Evolutionary conservation across 2,797 vertebrate species (phyloP).

Genomic region (Podargus strigoides): DNA sequence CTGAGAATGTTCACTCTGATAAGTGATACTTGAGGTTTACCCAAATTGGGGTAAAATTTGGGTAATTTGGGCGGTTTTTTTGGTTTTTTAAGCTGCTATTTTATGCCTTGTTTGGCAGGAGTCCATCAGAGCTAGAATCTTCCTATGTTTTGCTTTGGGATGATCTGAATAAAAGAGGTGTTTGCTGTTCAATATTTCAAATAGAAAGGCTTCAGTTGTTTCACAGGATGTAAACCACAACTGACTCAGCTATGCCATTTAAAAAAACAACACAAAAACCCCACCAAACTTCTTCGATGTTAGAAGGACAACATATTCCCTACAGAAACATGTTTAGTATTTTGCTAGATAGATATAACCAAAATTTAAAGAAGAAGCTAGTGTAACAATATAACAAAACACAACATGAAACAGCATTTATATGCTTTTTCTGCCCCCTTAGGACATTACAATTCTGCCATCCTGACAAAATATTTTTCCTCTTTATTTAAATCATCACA

Average conservation of each 20-base stretch:
- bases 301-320: not conserved
- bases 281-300: not conserved
- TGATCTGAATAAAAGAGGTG: not conserved
- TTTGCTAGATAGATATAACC: not conserved
- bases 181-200: not conserved
- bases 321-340: not conserved
- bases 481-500: not conserved
- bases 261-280: not conserved
- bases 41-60: not conserved
- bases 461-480: not conserved
- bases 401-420: not conserved
- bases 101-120: not conserved
- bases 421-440: not conserved
- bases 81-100: not conserved
- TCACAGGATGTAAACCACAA: not conserved
- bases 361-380: not conserved
- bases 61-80: not conserved
- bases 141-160: not conserved
- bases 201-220: not conserved
- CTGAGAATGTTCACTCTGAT: not conserved
- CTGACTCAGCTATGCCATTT: not conserved
- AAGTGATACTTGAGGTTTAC: not conserved
- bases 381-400: not conserved
- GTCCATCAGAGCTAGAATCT: not conserved
- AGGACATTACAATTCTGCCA: not conserved